Evolutionary conservation across 2,797 vertebrate species (phyloP).

Genomic region (Sylvilagus floridanus): DNA sequence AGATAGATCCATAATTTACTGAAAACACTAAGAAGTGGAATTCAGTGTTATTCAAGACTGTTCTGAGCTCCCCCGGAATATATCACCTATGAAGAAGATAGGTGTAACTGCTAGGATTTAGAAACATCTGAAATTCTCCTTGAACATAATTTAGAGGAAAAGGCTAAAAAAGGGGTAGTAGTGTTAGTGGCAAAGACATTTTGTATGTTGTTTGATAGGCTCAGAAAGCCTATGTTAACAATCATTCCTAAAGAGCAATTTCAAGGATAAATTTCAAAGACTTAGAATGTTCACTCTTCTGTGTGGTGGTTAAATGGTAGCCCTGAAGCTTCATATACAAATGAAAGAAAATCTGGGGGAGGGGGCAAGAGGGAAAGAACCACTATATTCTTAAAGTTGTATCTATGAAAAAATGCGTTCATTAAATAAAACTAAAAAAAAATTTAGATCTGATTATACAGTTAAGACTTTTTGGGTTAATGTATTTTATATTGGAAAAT

Average conservation of each 20-base stretch:
- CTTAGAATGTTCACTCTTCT: not conserved
- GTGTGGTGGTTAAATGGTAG: not conserved
- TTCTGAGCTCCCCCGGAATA: conserved; percentile 5
- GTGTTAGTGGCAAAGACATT: not conserved
- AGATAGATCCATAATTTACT: conserved; percentile 35
- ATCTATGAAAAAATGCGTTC: too few species aligned
- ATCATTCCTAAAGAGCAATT: conserved; percentile 23
- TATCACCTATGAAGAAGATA: conserved; percentile 33
- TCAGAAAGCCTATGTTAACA: not conserved
- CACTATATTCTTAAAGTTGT: too few species aligned
- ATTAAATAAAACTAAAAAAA: not conserved
- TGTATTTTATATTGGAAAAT: not conserved
- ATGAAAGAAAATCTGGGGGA: conserved; percentile 2
- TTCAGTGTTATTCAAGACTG: conserved; percentile 32
- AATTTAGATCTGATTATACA: conserved; percentile 25
- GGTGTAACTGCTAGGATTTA: conserved; percentile 8
- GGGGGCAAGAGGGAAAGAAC: too few species aligned
- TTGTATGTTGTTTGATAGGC: conserved; percentile 8
- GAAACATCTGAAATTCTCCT: conserved; percentile 43
- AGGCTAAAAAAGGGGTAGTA: not conserved
- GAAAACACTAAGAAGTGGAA: not conserved
- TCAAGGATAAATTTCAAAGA: not conserved
- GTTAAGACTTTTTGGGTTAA: conserved; percentile 16
- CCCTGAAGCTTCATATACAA: not conserved
- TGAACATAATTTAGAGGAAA: not conserved